Evolutionary conservation across 1,140 invertebrate species (phyloP).

Genomic region (Onthophagus taurus): DNA sequence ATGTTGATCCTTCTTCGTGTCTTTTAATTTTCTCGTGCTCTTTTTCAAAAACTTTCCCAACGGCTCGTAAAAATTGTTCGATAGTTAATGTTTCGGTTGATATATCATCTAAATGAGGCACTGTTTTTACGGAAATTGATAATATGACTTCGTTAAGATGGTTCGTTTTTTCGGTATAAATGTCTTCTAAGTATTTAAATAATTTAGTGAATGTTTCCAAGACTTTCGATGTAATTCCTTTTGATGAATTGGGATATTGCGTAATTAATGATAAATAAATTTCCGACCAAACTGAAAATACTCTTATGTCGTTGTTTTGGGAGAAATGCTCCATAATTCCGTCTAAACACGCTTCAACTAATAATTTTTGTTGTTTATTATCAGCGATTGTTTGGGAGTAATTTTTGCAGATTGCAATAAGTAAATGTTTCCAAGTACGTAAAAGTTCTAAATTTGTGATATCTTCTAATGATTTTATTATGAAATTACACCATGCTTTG

Average conservation of each 20-base stretch:
- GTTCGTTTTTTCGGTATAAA: background rate
- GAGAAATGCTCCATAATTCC: slow-evolving; percentile 7
- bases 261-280: slow-evolving; percentile 6
- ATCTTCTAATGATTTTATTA: background rate
- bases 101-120: background rate
- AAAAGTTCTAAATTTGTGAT: background rate
- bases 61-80: background rate
- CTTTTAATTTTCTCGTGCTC: slow-evolving; percentile 1
- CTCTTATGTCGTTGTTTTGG: slow-evolving; percentile 3
- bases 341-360: slow-evolving; percentile 3
- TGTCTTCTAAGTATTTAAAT: slow-evolving; percentile 2
- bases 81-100: background rate
- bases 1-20: background rate
- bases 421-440: slow-evolving; percentile 8
- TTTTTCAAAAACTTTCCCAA: slow-evolving; percentile 7
- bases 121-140: slow-evolving; percentile 3
- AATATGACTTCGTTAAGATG: slow-evolving; percentile 3
- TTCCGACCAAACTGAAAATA: background rate
- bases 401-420: background rate
- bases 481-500: slow-evolving; percentile 1
- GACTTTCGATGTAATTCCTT: background rate
- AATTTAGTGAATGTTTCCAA: background rate
- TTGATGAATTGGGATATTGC: background rate
- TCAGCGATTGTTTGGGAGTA: background rate
- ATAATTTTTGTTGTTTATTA: background rate